These are phyloP conservation scores for Poecilus cupreus DNA, from an alignment of 2,888 invertebrate species.

Conservation along the genomic window DNA sequence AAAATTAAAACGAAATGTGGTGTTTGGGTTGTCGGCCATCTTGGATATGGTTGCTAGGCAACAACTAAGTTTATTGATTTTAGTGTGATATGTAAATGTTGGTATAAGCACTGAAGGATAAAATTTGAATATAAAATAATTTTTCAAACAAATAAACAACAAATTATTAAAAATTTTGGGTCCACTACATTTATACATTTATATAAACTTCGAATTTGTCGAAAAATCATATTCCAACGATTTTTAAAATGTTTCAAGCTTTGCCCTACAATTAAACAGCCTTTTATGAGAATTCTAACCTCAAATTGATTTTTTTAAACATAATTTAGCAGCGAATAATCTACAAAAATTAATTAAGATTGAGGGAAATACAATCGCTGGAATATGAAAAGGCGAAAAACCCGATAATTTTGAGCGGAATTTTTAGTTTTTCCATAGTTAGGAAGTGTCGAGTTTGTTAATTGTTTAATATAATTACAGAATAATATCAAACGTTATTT, in stretches of 20 bases:
- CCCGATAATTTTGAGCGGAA: background rate
- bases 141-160: background rate
- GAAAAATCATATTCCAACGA: background rate
- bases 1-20: background rate
- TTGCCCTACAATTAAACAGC: no score
- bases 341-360: no score
- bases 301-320: no score
- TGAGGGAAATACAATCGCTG: no score
- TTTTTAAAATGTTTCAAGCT: no score
- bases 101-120: background rate
- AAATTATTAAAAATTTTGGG: background rate
- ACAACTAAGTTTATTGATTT: no score
- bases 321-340: no score
- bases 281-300: no score
- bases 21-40: no score
- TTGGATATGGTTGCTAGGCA: no score
- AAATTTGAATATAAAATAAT: conserved; percentile 1
- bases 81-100: background rate
- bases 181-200: background rate
- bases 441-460: background rate
- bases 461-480: background rate
- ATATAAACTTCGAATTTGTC: background rate
- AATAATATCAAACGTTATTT: conserved; percentile 28
- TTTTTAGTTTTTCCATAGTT: background rate
- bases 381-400: background rate